Conservation (phyloP, 2,888 invertebrate species). For the Drosophila conformis region DNA sequence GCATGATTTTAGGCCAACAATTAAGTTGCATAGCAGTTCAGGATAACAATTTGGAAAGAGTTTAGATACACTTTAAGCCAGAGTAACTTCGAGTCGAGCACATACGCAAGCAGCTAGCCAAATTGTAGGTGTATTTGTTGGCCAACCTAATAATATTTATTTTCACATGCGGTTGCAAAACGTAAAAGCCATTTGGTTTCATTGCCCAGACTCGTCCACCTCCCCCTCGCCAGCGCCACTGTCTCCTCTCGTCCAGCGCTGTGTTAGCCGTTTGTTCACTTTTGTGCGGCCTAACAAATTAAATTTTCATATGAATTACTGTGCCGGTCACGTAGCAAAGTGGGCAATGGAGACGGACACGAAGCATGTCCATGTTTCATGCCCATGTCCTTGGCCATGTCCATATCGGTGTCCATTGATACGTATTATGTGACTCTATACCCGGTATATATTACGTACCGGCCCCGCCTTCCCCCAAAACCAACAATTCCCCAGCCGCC, state of each 20-base stretch:
- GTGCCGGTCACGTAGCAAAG: constrained; percentile 73
- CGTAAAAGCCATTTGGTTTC: constrained; percentile 69
- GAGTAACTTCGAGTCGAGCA: constrained; percentile 1
- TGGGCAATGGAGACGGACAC: constrained; percentile 33
- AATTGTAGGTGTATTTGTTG: constrained; percentile 2
- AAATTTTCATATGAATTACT: constrained; percentile 79
- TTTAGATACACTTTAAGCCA: neutral
- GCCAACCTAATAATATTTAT: constrained; percentile 73
- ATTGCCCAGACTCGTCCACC: constrained; percentile 13
- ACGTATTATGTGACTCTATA: constrained; percentile 74
- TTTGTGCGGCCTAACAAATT: constrained; percentile 65
- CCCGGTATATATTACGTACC: constrained; percentile 54
- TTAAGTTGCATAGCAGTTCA: neutral
- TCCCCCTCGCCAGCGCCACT: neutral
- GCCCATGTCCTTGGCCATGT: constrained; percentile 43
- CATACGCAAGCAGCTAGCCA: neutral
- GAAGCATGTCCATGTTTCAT: constrained; percentile 30
- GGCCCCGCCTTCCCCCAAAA: neutral
- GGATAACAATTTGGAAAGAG: neutral
- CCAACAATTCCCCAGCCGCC: neutral
- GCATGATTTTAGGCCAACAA: neutral
- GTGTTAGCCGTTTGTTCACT: constrained; percentile 10
- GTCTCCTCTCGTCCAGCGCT: neutral
- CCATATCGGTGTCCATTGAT: constrained; percentile 69
- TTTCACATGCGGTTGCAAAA: constrained; percentile 70